Evolutionary conservation across 2,113 vertebrate genomes (phyloP).

Genomic region (Calypte anna): DNA sequence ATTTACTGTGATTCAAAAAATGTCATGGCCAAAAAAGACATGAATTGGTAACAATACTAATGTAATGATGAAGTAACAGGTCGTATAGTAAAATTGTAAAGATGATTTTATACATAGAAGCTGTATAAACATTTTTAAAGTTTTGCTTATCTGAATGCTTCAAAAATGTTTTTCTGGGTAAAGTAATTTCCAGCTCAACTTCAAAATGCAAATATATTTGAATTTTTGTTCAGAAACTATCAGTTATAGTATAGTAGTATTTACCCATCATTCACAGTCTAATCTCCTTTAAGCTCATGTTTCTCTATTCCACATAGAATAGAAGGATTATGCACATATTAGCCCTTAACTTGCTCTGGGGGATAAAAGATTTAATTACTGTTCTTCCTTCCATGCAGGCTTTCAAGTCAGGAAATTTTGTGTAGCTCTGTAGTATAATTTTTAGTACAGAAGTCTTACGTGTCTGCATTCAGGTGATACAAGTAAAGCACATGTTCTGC

Average conservation of each 20-base stretch:
- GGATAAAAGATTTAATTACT: constrained; percentile 71
- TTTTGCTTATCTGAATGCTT: neutral
- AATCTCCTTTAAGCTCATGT: constrained; percentile 64
- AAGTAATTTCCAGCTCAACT: neutral
- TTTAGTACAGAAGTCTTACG: neutral
- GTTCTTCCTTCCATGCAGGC: constrained; percentile 43
- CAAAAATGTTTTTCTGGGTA: neutral
- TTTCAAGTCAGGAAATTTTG: constrained; percentile 53
- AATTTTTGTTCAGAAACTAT: constrained; percentile 11
- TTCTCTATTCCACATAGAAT: constrained; percentile 66
- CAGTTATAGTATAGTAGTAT: neutral
- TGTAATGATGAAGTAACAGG: neutral
- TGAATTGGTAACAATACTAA: neutral
- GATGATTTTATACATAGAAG: neutral
- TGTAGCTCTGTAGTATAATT: neutral
- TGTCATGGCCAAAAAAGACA: neutral
- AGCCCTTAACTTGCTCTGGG: constrained; percentile 48
- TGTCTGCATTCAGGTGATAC: constrained; percentile 20
- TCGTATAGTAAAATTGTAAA: neutral
- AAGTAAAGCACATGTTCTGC: neutral
- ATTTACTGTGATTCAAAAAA: neutral
- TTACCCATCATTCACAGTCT: constrained; percentile 56
- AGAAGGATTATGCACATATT: constrained; percentile 63
- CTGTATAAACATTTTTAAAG: neutral
- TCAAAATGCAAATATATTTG: neutral